Evolutionary conservation across 2,888 invertebrate genomes (phyloP), one percentile per base, ranked within the genome.

Genomic region (Petrophora chlorosata): DNA sequence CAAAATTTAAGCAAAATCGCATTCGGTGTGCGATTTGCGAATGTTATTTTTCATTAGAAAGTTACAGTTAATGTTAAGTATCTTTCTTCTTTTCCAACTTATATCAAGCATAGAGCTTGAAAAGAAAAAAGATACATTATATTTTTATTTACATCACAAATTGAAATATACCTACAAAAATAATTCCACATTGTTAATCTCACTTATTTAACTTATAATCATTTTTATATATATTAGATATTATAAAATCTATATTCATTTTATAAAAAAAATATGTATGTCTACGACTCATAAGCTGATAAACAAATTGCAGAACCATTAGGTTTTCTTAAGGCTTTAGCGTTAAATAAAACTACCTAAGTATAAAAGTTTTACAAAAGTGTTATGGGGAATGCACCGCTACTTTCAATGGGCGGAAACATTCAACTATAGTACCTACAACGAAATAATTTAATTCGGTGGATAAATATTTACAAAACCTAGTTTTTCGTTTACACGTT

Each of bases 101-200:
- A 41, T 26, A n/a, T 15, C 13, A 26, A 28, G 25, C 32, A 9
- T 32, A 19, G 7, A 10, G 10, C 19, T 13, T 28, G 29, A 41
- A 33, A 16, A 14, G 16, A 10, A 13, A 41, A 33, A 23, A 30
- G 28, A 15, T 29, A 30, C 15, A n/a, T n/a, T 33, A 10, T 25
- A 9, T 8, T n/a, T 26, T 25, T 38, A 49, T 41, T 39, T 45
- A 51, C 45, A 35, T 33, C 40, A 40, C 39, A 47, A 42, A 41
- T 39, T 53, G 41, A 40, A 57, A 48, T 75, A 81, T 85, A n/a
- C n/a, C n/a, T n/a, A 86, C 69, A 87, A 87, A 89, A 86, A 87
- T 87, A 85, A 85, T 70, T 77, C 68, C 71, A 73, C 69, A 39
- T 23, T 44, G 73, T 73, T 83, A 85, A 87, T 87, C 82, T 86